These are phyloP conservation scores for Lanistes nyassanus DNA, from an alignment of 1,140 invertebrate species.

Conservation along the genomic window DNA sequence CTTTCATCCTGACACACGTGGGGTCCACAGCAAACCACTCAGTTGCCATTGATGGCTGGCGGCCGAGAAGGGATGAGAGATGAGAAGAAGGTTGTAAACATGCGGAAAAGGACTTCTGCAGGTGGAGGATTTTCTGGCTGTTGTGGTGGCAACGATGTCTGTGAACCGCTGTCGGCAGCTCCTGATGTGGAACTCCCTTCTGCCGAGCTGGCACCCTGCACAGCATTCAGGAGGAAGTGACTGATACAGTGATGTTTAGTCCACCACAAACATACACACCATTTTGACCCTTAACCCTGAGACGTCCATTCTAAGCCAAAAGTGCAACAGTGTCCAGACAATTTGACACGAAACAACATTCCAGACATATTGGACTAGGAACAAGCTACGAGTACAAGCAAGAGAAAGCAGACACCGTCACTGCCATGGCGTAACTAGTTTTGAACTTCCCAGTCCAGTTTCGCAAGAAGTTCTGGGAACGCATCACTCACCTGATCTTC, in stretches of 20 bases:
- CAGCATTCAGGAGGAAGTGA: neutral
- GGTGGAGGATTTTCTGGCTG: neutral
- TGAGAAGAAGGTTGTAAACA: constrained; percentile 48
- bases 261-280: neutral
- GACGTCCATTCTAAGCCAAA: neutral
- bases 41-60: constrained; percentile 47
- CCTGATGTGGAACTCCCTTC: neutral
- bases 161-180: neutral
- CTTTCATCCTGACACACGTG: too few species aligned
- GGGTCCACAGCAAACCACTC: neutral
- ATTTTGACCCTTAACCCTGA: neutral
- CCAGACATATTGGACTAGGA: too few species aligned
- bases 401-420: neutral
- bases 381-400: too few species aligned
- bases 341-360: too few species aligned
- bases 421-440: neutral
- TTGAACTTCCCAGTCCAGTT: neutral
- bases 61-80: constrained; percentile 48
- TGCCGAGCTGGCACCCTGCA: neutral
- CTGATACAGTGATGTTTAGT: too few species aligned
- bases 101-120: constrained; percentile 29
- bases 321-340: too few species aligned
- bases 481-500: neutral
- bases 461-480: neutral
- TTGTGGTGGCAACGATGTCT: neutral